A percentile compares a stretch with the other conserved stretches of the same genome.
Evolutionary conservation across 1,140 invertebrate species (phyloP).

Genomic region (Trypoxylus dichotomus): DNA sequence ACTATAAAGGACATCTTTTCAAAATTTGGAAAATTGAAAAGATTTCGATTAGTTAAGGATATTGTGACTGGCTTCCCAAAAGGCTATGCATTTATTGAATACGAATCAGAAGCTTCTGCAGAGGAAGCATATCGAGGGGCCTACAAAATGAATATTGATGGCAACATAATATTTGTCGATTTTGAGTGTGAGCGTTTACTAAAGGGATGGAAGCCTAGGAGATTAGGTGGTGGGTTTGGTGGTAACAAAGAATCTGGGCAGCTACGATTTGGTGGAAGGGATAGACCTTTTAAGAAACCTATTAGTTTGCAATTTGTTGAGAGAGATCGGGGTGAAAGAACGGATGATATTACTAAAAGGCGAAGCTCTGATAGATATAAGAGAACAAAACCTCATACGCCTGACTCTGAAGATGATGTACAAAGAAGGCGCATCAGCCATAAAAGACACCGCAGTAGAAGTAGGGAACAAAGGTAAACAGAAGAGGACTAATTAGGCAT

Average conservation of each 20-base stretch:
- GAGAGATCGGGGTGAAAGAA: neutral
- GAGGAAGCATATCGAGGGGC: slow-evolving; percentile 63
- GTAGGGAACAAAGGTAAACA: neutral
- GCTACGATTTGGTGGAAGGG: slow-evolving; percentile 79
- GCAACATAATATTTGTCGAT: slow-evolving; percentile 71
- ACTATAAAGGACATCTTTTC: slow-evolving; percentile 65
- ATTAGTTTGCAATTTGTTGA: slow-evolving; percentile 52
- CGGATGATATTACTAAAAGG: neutral
- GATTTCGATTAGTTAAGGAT: slow-evolving; percentile 72
- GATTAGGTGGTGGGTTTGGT: slow-evolving; percentile 85
- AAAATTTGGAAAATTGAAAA: slow-evolving; percentile 67
- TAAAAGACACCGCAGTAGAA: neutral
- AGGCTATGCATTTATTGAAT: slow-evolving; percentile 87
- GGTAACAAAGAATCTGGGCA: slow-evolving; percentile 88
- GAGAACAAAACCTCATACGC: neutral
- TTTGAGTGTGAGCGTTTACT: slow-evolving; percentile 64
- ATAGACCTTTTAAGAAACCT: slow-evolving; percentile 73
- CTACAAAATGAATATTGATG: slow-evolving; percentile 60
- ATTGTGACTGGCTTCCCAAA: slow-evolving; percentile 81
- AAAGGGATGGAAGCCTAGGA: slow-evolving; percentile 80
- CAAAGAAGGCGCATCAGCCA: neutral
- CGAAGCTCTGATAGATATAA: neutral
- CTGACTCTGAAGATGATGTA: neutral
- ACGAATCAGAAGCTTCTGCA: slow-evolving; percentile 63
- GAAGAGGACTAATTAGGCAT: too few relatives aligned